phyloP scores from a whole-genome alignment of 2,888 invertebrate genomes.

The Tyria jacobaeae region DNA sequence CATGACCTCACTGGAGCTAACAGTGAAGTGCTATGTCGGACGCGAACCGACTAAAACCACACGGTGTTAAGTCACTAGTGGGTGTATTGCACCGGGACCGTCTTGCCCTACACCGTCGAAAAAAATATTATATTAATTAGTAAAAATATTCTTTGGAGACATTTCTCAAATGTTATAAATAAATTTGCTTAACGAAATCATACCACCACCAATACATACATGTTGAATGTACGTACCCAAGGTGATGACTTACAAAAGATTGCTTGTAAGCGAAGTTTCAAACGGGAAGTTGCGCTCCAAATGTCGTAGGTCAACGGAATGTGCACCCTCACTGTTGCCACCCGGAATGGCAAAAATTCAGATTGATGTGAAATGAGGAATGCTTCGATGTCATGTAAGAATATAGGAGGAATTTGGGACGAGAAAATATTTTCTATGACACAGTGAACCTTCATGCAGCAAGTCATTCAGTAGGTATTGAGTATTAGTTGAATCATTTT shows the following conservation, averaged over 20 bases:
- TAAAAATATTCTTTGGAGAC: background rate
- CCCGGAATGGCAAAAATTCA: slow-evolving; percentile 5
- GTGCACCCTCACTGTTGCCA: background rate
- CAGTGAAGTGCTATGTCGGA: no score
- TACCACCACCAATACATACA: no score
- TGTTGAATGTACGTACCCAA: no score
- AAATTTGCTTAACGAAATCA: no score
- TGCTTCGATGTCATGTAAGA: background rate
- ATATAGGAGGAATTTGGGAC: background rate
- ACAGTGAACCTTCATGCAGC: background rate
- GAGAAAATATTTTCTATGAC: background rate
- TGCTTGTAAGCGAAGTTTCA: background rate
- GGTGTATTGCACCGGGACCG: no score
- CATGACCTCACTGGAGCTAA: no score
- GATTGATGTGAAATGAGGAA: slow-evolving; percentile 12
- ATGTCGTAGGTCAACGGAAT: background rate
- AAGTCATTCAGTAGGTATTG: background rate
- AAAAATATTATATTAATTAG: no score
- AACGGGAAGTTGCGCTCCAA: background rate
- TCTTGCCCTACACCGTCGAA: no score
- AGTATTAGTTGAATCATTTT: background rate
- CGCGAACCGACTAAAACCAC: no score
- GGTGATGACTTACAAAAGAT: background rate
- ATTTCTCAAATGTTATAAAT: no score
- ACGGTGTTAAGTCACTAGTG: no score